Evolutionary conservation across 2,113 vertebrate species (phyloP).

Genomic region (Raja brachyura): DNA sequence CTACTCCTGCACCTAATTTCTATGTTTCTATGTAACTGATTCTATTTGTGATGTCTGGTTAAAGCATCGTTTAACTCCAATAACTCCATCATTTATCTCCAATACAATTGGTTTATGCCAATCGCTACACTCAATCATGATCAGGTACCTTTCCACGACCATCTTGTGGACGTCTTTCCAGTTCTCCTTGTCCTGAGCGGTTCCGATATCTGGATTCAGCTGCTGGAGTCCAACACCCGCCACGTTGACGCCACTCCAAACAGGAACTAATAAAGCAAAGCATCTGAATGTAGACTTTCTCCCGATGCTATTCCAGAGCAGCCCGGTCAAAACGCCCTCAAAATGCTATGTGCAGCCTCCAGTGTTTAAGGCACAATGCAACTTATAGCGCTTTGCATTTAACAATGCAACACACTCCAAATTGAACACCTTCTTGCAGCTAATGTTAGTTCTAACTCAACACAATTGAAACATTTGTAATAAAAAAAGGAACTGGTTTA

Average conservation of each 20-base stretch:
- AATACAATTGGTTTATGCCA: background rate
- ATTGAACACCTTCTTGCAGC: background rate
- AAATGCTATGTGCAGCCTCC: too few species aligned
- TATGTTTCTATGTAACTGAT: too few species aligned
- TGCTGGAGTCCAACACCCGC: slow-evolving; percentile 85
- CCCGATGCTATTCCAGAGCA: background rate
- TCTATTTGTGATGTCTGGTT: background rate
- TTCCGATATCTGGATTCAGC: slow-evolving; percentile 82
- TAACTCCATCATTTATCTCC: too few species aligned
- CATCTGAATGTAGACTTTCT: background rate
- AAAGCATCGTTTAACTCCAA: background rate
- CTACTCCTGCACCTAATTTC: too few species aligned
- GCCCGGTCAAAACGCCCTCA: background rate
- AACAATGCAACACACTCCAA: background rate
- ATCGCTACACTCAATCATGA: background rate
- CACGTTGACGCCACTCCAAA: slow-evolving; percentile 91
- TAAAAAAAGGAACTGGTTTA: too few species aligned
- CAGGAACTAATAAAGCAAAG: slow-evolving; percentile 65
- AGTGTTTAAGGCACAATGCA: background rate
- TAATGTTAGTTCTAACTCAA: background rate
- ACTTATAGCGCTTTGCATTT: background rate
- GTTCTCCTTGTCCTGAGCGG: slow-evolving; percentile 71
- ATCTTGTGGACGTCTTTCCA: slow-evolving; percentile 90
- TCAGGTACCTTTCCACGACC: slow-evolving; percentile 80
- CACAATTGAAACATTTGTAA: too few species aligned